Base-by-base conservation (phyloP, 2,797 vertebrate genomes). In the Cyprinodon diabolis region DNA sequence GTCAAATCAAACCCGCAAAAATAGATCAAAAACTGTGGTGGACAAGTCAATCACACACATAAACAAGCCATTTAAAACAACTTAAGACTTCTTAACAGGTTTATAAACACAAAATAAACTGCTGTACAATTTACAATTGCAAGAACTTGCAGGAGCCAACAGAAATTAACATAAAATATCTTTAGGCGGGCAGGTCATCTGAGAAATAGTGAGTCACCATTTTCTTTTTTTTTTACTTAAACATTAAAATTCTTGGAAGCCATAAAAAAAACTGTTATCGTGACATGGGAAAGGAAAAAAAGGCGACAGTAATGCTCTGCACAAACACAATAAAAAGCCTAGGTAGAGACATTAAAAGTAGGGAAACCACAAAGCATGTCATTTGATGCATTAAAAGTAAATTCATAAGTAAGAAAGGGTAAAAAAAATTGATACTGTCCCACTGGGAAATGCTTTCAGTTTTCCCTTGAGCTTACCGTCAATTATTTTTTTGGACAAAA, bases 21-120 rank as follows among this genome's bases (percentile, higher is more conserved):
- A 71, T 72, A 43, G 63, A 66, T 47, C 62, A 21, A 58, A 58
- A 68, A 40, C 21, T 45, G 62, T 14, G 40, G 40, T 19, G 55
- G 40, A 8, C 13, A 54, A 54, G 51, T 25, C 23, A 57, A 35
- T 63, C 74, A 69, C 62, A 49, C 14, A 43, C 48, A 62, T 54
- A 47, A 5, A 40, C 14, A 55, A 23, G 37, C 30, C 48, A 37
- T 60, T 52, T 17, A 21, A 66, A 3, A 7, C 56, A 69, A 43
- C 71, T 12, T 30, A 52, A 49, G 47, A 56, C 69, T 66, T 15
- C 14, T 54, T 71, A 82, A 83, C 78, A 72, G 25, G 55, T 70
- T 73, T 66, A 67, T 68, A 30, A 49, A 65, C 80, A 75, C 43
- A 72, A 87, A 81, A 92, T 89, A 79, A 87, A 82, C 69, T 77